Conservation (phyloP, 1,140 invertebrate genomes). For the Penaeus japonicus region DNA sequence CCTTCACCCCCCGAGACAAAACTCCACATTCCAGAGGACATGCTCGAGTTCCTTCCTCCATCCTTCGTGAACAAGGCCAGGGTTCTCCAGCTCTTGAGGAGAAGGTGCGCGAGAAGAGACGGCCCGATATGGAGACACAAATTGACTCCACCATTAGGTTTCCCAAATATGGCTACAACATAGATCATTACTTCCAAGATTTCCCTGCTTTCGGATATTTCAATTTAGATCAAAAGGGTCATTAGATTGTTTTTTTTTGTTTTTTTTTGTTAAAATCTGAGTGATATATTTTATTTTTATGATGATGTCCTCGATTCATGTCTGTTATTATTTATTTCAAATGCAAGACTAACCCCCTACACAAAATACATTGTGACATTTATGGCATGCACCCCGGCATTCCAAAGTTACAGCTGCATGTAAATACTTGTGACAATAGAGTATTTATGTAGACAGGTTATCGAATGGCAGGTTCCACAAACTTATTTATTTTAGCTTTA, state of each 20-base stretch:
- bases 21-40: too few species aligned
- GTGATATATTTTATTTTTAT: too few species aligned
- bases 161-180: conserved; percentile 35
- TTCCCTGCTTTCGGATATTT: conserved; percentile 35
- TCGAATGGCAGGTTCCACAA: too few species aligned
- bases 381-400: too few species aligned
- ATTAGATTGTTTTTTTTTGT: not conserved
- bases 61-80: not conserved
- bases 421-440: too few species aligned
- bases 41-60: not conserved
- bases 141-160: not conserved
- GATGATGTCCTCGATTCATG: too few species aligned
- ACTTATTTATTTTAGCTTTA: too few species aligned
- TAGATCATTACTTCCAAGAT: conserved; percentile 20
- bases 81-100: not conserved
- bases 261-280: not conserved
- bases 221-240: conserved; percentile 1
- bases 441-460: too few species aligned
- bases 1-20: not conserved
- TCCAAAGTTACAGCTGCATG: too few species aligned
- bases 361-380: too few species aligned
- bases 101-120: conserved; percentile 3
- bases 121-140: not conserved
- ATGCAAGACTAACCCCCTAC: too few species aligned
- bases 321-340: too few species aligned